Base-by-base conservation (phyloP, 2,797 vertebrate genomes). In the Helostoma temminkii region DNA sequence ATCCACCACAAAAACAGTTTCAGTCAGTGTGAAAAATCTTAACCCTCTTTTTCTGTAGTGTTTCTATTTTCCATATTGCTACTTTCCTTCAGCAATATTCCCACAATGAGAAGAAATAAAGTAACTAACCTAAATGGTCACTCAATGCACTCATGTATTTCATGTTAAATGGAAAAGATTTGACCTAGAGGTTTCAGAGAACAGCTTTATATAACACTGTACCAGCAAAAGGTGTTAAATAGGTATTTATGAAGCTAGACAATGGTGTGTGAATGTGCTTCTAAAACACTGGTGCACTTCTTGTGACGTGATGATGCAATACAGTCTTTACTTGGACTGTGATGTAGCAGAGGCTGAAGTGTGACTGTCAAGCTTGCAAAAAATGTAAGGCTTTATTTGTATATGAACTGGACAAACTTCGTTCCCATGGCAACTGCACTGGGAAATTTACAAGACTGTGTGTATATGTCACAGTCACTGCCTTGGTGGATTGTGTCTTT, bases 391-490 rank as follows among this genome's bases (percentile, higher is more conserved):
- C 81, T 84, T 77, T 75, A 81, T 80, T 89, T 86, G 58, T 79
- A 74, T 80, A 62, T 53, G 41, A 82, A 74, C 47, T 3, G 47
- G 83, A 88, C 76, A 78, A 83, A 91, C 48, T 78, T 73, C 67
- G 88, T 91, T 88, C 80, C 90, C 84, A 88, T 87, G 76, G 87
- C 83, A 86, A 90, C 87, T 32, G 50, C 25, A 48, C 71, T 86
- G 76, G 65, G 65, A 82, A 52, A 32, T 72, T 66, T 37, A 62
- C 72, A 30, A 50, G 55, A 67, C 42, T 55, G 57, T 64, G 71
- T 57, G 63, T 42, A 15, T 45, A 26, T 71, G 49, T 71, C 54
- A 61, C 53, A 45, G 53, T 46, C 43, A 15, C 43, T 63, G 45
- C 28, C 16, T 49, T 34, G 18, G n/a, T 50, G 32, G 24, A 43